Evolutionary conservation across 1,140 invertebrate species (phyloP).

Genomic region (Nebria ingens): DNA sequence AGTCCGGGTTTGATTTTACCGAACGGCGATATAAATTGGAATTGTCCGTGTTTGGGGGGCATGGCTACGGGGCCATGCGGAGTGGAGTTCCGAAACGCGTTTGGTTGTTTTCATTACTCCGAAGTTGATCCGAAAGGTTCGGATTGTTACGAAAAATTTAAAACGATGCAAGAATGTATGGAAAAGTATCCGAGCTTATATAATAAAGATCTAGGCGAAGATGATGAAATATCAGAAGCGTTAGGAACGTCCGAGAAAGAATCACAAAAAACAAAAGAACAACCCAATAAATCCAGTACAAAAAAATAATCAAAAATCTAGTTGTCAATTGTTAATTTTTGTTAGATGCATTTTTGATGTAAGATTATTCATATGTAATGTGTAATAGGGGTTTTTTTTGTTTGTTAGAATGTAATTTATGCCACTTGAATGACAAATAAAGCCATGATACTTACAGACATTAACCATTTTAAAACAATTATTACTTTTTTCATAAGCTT

Average conservation of each 20-base stretch:
- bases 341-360: too few relatives aligned
- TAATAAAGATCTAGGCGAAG: slow-evolving; percentile 46
- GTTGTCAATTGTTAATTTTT: not conserved
- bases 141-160: slow-evolving; percentile 85
- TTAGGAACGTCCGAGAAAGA: slow-evolving; percentile 15
- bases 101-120: slow-evolving; percentile 90
- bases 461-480: slow-evolving; percentile 2
- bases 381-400: not conserved
- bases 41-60: slow-evolving; percentile 90
- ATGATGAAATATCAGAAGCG: slow-evolving; percentile 37
- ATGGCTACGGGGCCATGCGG: slow-evolving; percentile 95
- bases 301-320: not conserved
- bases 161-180: slow-evolving; percentile 90
- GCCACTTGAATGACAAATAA: not conserved
- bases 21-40: slow-evolving; percentile 93
- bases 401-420: not conserved
- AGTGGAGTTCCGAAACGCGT: slow-evolving; percentile 82
- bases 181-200: slow-evolving; percentile 78
- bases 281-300: not conserved
- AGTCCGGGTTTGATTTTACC: slow-evolving; percentile 70
- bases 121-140: slow-evolving; percentile 50
- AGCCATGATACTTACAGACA: not conserved
- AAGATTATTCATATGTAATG: too few relatives aligned
- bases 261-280: slow-evolving; percentile 19
- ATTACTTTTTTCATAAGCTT: too few relatives aligned